Evolutionary conservation across 2,888 invertebrate genomes (phyloP), one percentile per base, ranked within the genome.

Genomic region (Herminia tarsipennalis): DNA sequence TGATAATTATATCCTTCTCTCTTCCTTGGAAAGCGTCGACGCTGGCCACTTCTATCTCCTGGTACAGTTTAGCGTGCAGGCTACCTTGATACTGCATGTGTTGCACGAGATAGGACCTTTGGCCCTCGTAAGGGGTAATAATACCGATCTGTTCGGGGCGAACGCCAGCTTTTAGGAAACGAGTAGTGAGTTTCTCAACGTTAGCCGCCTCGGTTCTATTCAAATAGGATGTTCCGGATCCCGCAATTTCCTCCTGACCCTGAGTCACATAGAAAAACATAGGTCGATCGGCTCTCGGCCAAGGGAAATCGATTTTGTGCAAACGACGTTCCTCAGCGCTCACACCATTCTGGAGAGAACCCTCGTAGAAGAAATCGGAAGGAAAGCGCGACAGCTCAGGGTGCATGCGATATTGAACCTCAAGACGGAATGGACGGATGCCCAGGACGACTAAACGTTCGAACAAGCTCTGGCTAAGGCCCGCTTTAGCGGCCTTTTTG

Each of bases 31-130:
- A 99, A 0, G 99, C 99, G 84, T 99, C 99, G 2, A 99, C 99
- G 86, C 98, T 99, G 5, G 99, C 99, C 0, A 99, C 99, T 88
- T 99, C 99, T 41, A 99, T 98, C 79, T 99, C 99, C 88, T 98
- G 96, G 81, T 99, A 99, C 0, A 99, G 92, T 77, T 99, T 99
- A 22, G 98, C 96, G 79, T 99, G 98, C 41, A 99, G 91, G 6
- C 98, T 97, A 6, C 99, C 99, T 79, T 98, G 99, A 79, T 98
- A 98, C 84, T 99, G 99, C 99, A 99, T 99, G 81, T 99, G 98
- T 78, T 99, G 99, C 0, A 97, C 99, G 53, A 99, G 92, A 80
- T 98, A 99, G 0, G 99, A 98, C 6, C 99, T 92, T 82, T 99
- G 99, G 0, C 99, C 99, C 83, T 99, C 99, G 73, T 99, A 99